Base-by-base conservation (phyloP, 1,140 invertebrate species). In the Aphidius gifuensis region DNA sequence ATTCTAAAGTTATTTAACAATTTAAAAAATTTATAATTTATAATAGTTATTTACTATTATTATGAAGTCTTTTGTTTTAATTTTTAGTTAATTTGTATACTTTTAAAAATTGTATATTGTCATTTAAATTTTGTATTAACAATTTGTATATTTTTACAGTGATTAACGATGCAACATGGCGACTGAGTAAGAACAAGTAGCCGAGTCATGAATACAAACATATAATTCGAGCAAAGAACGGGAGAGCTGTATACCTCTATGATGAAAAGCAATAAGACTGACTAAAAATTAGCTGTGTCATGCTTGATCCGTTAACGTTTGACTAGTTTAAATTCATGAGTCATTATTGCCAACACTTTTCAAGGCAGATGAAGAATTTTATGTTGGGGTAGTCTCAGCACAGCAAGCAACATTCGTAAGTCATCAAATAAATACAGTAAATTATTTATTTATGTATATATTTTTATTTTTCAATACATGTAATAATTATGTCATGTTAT, bases 221-320 rank as follows among this genome's bases (percentile, higher is more conserved):
- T 70, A 67, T 68, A 62, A 69, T 32, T 32, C 68, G 69, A 67
- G 61, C 66, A 68, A 66, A 71, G 69, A 64, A 74, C 69, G 67
- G 72, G 74, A 77, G 47, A 72, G 69, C 71, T 69, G 67, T 70
- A 65, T 76, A 77, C 72, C 73, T 73, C 74, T 79, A 76, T 73
- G 70, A 75, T 51, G 54, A 61, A 49, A 67, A 47, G 61, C 66
- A 73, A 72, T 68, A 58, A 74, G 73, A 74, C 76, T 78, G 77
- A 73, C 70, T 70, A 9, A 70, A 72, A 73, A 79, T 79, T 70
- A 70, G 78, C 79, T 79, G 74, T 75, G 77, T 81, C 79, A 81
- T 81, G 74, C 71, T 75, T 69, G 73, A 66, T 68, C 79, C 77
- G 78, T 80, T 80, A 80, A 76, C 71, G 70, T 50, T 38, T 57